Base-by-base conservation (phyloP, 1,140 invertebrate species). In the Lineus longissimus region DNA sequence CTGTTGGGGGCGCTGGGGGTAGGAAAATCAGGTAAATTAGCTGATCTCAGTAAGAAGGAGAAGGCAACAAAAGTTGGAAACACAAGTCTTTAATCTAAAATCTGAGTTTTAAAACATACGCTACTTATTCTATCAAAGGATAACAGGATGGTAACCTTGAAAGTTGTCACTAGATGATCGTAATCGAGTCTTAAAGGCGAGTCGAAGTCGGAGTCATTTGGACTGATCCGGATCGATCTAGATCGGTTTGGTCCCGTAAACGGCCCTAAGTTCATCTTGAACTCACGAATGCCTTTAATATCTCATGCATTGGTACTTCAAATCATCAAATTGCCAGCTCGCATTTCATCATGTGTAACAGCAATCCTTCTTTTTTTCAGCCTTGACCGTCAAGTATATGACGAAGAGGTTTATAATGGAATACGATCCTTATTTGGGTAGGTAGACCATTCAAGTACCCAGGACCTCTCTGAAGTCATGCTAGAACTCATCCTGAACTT, bases 301-400 rank as follows among this genome's bases (percentile, higher is more conserved):
- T n/a, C n/a, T n/a, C n/a, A n/a, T n/a, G n/a, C n/a, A n/a, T n/a
- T n/a, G n/a, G n/a, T n/a, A n/a, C n/a, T n/a, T n/a, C n/a, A n/a
- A n/a, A n/a, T n/a, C n/a, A n/a, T n/a, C n/a, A n/a, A n/a, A n/a
- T n/a, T n/a, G n/a, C n/a, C n/a, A n/a, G n/a, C n/a, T n/a, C n/a
- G n/a, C n/a, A n/a, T n/a, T n/a, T n/a, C n/a, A n/a, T n/a, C 27
- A 22, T 6, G 4, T 23, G 22, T 54, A 54, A 4, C 22, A 6
- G 2, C 27, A 27, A 36, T 27, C 41, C 59, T 56, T 29, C 33
- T 57, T 41, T 54, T 27, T 80, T 75, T 59, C 74, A 84, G 82
- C 82, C 11, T 64, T 83, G 22, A 81, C 81, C n/a, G 82, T 84
- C 13, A 83, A 82, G 61, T 83, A 82, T 56, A 82, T 84, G 2